phyloP scores from a whole-genome alignment of 2,888 invertebrate genomes.

The Athalia circularis region DNA sequence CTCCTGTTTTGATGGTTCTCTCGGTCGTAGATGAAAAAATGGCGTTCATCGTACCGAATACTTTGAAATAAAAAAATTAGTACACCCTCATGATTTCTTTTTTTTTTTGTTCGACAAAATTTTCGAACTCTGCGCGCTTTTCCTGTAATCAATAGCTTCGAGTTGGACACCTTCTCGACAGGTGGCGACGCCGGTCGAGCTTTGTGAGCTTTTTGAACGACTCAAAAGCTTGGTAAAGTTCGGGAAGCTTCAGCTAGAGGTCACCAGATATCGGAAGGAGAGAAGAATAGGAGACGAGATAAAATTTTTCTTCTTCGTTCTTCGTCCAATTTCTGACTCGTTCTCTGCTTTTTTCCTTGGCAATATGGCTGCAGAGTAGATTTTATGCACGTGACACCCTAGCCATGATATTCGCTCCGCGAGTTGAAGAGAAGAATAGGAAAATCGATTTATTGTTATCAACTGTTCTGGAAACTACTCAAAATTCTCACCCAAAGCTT shows the following conservation, averaged over 20 bases:
- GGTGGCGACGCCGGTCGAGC: slow-evolving; percentile 47
- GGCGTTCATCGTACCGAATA: neutral
- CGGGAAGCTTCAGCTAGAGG: slow-evolving; percentile 60
- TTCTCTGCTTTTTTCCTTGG: slow-evolving; percentile 6
- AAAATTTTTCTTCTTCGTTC: slow-evolving; percentile 27
- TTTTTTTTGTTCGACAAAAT: neutral
- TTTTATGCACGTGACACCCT: slow-evolving; percentile 35
- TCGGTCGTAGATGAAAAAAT: too few relatives aligned
- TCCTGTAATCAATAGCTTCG: slow-evolving; percentile 3
- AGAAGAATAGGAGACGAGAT: neutral
- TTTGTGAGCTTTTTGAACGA: slow-evolving; percentile 45
- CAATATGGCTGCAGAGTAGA: slow-evolving; percentile 36
- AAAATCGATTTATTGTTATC: slow-evolving; percentile 40
- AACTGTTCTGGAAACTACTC: slow-evolving; percentile 12
- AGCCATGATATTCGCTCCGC: neutral
- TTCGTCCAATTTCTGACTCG: neutral
- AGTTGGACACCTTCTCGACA: neutral
- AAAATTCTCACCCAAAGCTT: slow-evolving; percentile 1
- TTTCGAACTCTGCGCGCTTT: slow-evolving; percentile 6
- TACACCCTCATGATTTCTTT: neutral
- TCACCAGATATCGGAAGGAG: slow-evolving; percentile 57
- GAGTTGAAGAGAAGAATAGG: neutral
- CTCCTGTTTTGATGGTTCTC: too few relatives aligned
- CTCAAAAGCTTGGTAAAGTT: slow-evolving; percentile 52
- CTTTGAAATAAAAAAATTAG: neutral